phyloP scores from a whole-genome alignment of 2,797 vertebrate species.

The Luscinia megarhynchos region DNA sequence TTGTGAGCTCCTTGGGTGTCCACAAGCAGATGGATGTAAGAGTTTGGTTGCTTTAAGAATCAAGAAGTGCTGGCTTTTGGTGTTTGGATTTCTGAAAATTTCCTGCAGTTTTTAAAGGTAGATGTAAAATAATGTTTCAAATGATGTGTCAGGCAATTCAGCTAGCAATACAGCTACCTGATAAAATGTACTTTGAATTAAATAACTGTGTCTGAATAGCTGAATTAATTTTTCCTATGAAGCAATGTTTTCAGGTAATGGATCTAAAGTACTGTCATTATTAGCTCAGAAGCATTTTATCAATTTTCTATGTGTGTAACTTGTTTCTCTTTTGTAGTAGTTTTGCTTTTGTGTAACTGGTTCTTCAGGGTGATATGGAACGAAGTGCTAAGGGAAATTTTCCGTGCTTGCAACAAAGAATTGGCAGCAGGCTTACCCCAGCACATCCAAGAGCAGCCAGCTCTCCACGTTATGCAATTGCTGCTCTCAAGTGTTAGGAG shows the following conservation, averaged over 20 bases:
- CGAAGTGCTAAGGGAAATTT: conserved; percentile 4
- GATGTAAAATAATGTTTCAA: not conserved
- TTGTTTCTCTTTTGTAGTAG: not conserved
- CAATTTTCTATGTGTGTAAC: not conserved
- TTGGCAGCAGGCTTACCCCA: not conserved
- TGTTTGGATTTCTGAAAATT: not conserved
- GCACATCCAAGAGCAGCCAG: not conserved
- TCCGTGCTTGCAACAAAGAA: not conserved
- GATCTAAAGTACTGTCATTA: conserved; percentile 12
- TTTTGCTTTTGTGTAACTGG: not conserved
- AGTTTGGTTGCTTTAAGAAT: not conserved
- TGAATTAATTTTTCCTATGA: not conserved
- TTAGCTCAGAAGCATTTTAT: conserved; percentile 1
- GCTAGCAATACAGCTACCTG: not conserved
- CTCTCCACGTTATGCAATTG: not conserved
- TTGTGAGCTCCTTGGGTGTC: not conserved
- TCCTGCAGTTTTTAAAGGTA: not conserved
- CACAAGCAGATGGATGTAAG: not conserved
- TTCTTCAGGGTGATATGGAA: not conserved
- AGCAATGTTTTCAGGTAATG: conserved; percentile 29
- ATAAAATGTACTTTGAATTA: not conserved
- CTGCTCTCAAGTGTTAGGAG: not conserved
- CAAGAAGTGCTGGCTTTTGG: not conserved
- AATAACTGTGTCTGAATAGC: not conserved
- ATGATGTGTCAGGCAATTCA: not conserved